Percentiles rank a stretch among this genome's conserved stretches.
phyloP scores from a whole-genome alignment of 2,797 vertebrate species.

The Gallinago nigripennis region DNA sequence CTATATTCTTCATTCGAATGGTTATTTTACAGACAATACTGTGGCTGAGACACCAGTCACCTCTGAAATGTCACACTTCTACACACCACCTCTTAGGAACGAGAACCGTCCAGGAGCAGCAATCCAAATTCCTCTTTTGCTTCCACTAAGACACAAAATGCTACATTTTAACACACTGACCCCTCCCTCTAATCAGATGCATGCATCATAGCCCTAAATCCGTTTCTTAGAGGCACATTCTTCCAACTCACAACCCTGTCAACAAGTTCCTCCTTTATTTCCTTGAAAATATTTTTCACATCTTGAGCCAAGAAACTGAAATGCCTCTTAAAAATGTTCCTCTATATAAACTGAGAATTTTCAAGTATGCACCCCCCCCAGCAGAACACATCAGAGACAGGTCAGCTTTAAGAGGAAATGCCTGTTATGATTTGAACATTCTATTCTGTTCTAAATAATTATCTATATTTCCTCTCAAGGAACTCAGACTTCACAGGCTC shows the following conservation, averaged over 20 bases:
- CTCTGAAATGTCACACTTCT: neutral
- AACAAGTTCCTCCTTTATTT: neutral
- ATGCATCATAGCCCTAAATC: neutral
- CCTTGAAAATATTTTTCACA: neutral
- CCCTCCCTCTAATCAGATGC: neutral
- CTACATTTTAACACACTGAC: neutral
- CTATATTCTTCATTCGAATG: neutral
- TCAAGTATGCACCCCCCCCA: neutral
- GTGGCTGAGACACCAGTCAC: neutral
- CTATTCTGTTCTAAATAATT: neutral
- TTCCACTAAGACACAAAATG: neutral
- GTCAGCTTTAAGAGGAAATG: neutral
- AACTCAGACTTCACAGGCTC: neutral
- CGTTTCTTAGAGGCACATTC: neutral
- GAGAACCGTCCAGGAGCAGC: neutral
- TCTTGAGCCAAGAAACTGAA: neutral
- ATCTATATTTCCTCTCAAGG: neutral
- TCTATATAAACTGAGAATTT: neutral
- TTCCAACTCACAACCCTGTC: neutral
- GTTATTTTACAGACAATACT: neutral
- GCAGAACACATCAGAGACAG: neutral
- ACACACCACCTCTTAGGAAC: neutral
- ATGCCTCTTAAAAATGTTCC: neutral
- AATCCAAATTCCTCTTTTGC: neutral
- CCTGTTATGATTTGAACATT: neutral